Conservation (phyloP, 1,140 invertebrate genomes). For the Triops longicaudatus region DNA sequence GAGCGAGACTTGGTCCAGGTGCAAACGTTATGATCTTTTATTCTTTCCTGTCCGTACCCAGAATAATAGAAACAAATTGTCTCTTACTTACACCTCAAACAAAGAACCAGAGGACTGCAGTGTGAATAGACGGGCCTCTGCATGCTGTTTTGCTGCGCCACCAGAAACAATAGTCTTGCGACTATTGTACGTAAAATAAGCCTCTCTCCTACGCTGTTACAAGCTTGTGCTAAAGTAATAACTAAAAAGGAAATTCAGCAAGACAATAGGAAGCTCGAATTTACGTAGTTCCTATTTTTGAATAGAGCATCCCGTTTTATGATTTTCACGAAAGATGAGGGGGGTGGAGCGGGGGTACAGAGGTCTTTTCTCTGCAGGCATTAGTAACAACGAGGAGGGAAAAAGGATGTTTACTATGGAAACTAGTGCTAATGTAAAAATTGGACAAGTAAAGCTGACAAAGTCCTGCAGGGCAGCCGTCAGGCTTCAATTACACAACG, state of each 20-base stretch:
- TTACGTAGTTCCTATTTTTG: constrained; percentile 12
- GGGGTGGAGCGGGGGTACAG: no score
- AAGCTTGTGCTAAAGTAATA: not conserved
- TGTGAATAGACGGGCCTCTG: constrained; percentile 7
- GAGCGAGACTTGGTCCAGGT: not conserved
- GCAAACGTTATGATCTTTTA: constrained; percentile 15
- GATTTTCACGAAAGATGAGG: not conserved
- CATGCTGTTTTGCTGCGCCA: not conserved
- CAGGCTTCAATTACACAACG: not conserved
- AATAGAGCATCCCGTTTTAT: not conserved
- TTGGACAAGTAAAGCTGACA: not conserved
- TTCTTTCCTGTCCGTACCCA: not conserved
- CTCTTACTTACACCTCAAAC: constrained; percentile 6
- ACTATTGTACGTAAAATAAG: constrained; percentile 8
- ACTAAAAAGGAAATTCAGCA: not conserved
- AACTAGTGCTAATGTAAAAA: not conserved
- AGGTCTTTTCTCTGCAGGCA: no score
- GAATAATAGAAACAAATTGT: constrained; percentile 13
- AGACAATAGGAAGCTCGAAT: not conserved
- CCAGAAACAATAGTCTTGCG: not conserved
- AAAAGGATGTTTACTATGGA: not conserved
- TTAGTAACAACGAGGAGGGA: no score
- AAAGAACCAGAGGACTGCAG: not conserved
- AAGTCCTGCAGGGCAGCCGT: not conserved
- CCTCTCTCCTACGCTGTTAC: not conserved